phyloP scores from a whole-genome alignment of 2,888 invertebrate species.

The Scelioninae gen. 1 region DNA sequence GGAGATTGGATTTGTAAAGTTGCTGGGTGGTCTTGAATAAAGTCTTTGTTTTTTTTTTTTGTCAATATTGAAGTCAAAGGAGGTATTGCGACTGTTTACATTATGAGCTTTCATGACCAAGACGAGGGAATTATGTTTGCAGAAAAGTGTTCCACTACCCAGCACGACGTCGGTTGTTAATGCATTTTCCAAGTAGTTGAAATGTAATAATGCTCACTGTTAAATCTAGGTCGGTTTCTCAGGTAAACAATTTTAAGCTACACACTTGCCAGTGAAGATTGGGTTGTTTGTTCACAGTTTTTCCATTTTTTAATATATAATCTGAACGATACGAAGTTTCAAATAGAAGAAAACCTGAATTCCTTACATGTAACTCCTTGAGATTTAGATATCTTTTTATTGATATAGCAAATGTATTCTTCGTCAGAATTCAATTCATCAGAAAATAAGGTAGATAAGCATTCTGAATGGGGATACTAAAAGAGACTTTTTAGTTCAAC shows the following conservation, averaged over 20 bases:
- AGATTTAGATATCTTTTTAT: no score
- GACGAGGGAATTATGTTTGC: constrained; percentile 27
- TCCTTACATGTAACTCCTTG: no score
- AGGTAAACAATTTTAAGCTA: constrained; percentile 7
- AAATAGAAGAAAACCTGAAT: no score
- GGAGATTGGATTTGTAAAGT: no score
- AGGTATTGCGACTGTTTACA: constrained; percentile 11
- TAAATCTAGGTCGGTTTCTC: constrained; percentile 25
- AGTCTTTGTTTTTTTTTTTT: no score
- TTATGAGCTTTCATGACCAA: constrained; percentile 3
- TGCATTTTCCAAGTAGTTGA: constrained; percentile 16
- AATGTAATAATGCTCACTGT: constrained; percentile 27
- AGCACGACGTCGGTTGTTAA: background rate
- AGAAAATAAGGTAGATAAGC: no score
- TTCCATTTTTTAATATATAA: background rate
- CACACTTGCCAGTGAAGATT: background rate
- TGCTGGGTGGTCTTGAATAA: no score
- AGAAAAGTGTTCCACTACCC: constrained; percentile 24
- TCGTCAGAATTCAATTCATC: no score
- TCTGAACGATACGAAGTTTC: background rate
- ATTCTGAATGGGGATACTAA: constrained; percentile 1
- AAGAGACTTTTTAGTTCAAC: background rate
- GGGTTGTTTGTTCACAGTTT: no score
- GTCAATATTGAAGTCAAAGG: constrained; percentile 15
- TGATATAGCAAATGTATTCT: no score